A percentile compares a stretch with the other conserved stretches of the same genome.
phyloP scores from a whole-genome alignment of 2,888 invertebrate genomes.

The Synanthedon tipuliformis region DNA sequence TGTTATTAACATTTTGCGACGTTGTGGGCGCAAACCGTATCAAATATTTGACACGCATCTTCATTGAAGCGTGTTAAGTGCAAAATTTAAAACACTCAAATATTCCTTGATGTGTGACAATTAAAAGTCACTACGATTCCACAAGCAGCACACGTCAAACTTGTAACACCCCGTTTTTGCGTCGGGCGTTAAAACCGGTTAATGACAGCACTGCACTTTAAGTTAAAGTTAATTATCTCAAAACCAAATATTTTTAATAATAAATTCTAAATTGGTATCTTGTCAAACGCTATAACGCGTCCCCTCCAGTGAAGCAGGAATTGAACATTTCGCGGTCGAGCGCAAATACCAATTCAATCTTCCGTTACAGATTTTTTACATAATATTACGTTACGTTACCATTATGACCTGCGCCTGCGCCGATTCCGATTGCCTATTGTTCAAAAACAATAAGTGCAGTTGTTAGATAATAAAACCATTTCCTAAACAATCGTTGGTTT shows the following conservation, averaged over 20 bases:
- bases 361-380: constrained; percentile 17
- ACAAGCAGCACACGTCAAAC: no score
- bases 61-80: constrained; percentile 13
- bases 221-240: no score
- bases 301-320: constrained; percentile 46
- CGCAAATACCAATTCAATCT: constrained; percentile 19
- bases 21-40: constrained; percentile 18
- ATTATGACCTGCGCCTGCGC: background rate
- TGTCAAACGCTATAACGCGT: constrained; percentile 3
- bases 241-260: no score
- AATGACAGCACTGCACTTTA: no score
- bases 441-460: background rate
- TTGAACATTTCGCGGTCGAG: constrained; percentile 33
- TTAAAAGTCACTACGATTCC: no score
- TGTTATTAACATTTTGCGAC: no score
- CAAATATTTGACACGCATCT: constrained; percentile 22
- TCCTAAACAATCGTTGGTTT: constrained; percentile 2
- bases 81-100: background rate
- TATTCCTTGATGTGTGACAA: background rate
- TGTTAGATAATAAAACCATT: background rate
- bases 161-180: no score
- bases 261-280: background rate
- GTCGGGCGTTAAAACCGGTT: no score
- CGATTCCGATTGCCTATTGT: background rate
- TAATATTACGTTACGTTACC: constrained; percentile 1